These are phyloP conservation scores for Sphinx pinastri DNA, from an alignment of 2,888 invertebrate species.

Conservation along the genomic window DNA sequence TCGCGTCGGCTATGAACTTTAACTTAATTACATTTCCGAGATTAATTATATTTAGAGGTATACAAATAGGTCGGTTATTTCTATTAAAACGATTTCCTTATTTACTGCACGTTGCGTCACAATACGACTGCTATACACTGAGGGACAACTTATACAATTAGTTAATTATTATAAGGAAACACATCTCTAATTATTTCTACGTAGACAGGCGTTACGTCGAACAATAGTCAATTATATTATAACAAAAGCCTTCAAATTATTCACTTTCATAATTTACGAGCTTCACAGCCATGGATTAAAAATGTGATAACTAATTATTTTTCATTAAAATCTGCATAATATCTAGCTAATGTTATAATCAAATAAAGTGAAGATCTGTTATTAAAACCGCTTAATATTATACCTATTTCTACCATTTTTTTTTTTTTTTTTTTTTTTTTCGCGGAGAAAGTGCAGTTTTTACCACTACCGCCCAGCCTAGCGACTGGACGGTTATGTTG, in stretches of 20 bases:
- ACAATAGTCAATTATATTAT: constrained; percentile 47
- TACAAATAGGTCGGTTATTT: constrained; percentile 8
- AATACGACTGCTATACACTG: neutral
- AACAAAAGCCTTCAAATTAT: constrained; percentile 33
- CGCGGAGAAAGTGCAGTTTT: too few relatives aligned
- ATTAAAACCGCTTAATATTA: too few relatives aligned
- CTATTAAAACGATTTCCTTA: constrained; percentile 15
- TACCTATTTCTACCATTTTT: too few relatives aligned
- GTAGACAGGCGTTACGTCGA: constrained; percentile 25
- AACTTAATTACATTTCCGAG: constrained; percentile 21
- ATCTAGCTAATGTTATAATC: neutral
- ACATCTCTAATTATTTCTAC: constrained; percentile 22
- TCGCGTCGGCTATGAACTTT: neutral
- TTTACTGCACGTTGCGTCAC: constrained; percentile 12
- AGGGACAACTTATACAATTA: constrained; percentile 1
- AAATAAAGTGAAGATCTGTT: too few relatives aligned
- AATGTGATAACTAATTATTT: neutral
- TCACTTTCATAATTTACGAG: constrained; percentile 3
- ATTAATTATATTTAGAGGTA: constrained; percentile 7
- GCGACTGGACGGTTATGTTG: too few relatives aligned
- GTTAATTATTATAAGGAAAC: constrained; percentile 26
- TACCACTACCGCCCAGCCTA: too few relatives aligned
- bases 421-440: too few relatives aligned
- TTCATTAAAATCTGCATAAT: neutral
- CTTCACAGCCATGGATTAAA: neutral